Evolutionary conservation across 2,888 invertebrate genomes (phyloP), one percentile per base, ranked within the genome.

Genomic region (Meteorus cinctellus): DNA sequence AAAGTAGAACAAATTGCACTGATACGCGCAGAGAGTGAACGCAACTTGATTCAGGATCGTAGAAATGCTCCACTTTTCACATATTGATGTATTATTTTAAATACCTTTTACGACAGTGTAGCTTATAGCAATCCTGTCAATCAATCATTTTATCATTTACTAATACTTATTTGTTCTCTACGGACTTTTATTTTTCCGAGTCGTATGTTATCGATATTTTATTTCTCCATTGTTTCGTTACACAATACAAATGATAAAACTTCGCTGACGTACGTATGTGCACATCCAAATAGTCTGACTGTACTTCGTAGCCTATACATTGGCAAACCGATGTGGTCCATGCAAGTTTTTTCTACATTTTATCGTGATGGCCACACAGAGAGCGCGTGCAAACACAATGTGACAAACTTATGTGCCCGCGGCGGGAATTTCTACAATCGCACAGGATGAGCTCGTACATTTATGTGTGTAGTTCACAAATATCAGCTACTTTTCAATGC

Each of bases 341-440:
- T 76, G 74, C 79, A 80, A 83, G 78, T 83, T 83, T 79, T 79
- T 75, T 69, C 72, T 55, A 55, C 19, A 78, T 78, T 81, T 81
- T 81, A 81, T 82, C 80, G 81, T 76, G 48, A 70, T 74, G 66
- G 66, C 65, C 31, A 31, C 74, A 72, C 65, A 75, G 73, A 63
- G 31, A 63, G 36, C 31, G 65, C 41, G 48, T 24, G 55, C 55
- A 55, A 55, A 6, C 8, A 55, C 55, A 19, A 55, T 55, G 55
- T 55, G 34, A 68, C 65, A 48, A 72, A 59, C 59, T 68, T 68
- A 34, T 73, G 19, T 55, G 51, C 65, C 45, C 45, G 55, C 45
- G 41, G 68, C 51, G 65, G 16, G 27, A 48, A 41, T 31, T 36
- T 48, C 31, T 36, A 48, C 51, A 74, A 63, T 72, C 80, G 75